Base-by-base conservation (phyloP, 1,140 invertebrate genomes). In the Euwallacea similis region DNA sequence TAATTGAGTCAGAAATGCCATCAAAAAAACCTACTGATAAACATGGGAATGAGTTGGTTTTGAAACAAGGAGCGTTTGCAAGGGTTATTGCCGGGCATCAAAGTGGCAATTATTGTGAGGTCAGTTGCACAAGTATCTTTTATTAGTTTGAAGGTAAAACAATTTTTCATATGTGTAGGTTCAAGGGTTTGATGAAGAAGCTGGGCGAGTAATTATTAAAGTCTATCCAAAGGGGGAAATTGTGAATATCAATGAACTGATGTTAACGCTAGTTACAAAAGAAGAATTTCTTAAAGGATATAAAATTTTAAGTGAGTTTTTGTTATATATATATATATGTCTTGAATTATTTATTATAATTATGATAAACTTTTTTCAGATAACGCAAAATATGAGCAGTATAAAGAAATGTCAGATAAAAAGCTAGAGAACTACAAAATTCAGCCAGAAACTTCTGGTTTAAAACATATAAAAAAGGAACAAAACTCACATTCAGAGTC, bases 111-210 rank as follows among this genome's bases (percentile, higher is more conserved):
- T 97, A 96, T 86, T 94, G 93, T 62, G 87, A 89, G 81, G 88
- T 90, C 84, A 79, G 15, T 73, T 47, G 47, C 0, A 56, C 54
- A 16, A 56, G 7, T 13, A 11, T 56, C 16, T 56, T 56, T 11
- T 13, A 7, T 6, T 56, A 16, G 1, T 56, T 58, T 60, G n/a
- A 13, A 44, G 41, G 42, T 73, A 60, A n/a, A 67, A 43, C 10
- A 58, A 56, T 55, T 61, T 56, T 61, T 67, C 58, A 59, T 73
- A 79, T 71, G 81, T 85, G 44, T 79, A 91, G 88, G 86, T 97
- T 15, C 87, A 92, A 78, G 92, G 93, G 41, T 87, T 96, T 71
- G 93, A 96, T 83, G 94, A 96, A 76, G 91, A 94, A 75, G 90
- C 89, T 69, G 90, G 90, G 0, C 84, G 94, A 68, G 84, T 94